Conservation (phyloP, 2,888 invertebrate genomes). For the Scaptodrosophila latifasciaeformis region DNA sequence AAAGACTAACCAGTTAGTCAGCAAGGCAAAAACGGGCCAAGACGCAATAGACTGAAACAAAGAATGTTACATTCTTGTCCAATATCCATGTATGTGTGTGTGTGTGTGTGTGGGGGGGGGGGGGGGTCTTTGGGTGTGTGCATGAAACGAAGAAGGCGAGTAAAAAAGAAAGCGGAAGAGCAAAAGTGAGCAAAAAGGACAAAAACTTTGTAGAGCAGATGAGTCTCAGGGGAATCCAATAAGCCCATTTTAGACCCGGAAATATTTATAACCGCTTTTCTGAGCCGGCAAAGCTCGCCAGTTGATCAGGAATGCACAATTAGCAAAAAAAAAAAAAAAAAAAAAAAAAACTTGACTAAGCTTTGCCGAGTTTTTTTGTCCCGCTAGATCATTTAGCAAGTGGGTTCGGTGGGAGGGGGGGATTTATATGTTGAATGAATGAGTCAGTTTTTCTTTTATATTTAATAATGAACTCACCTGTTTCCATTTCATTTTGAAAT, state of each 20-base stretch:
- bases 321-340: not conserved
- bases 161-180: not conserved
- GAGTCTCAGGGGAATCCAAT: not conserved
- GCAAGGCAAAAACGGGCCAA: too few relatives aligned
- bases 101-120: too few relatives aligned
- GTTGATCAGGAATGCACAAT: not conserved
- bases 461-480: conserved; percentile 68
- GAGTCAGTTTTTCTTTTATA: not conserved
- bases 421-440: not conserved
- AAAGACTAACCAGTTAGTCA: too few relatives aligned
- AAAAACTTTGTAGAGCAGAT: not conserved
- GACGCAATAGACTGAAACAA: conserved; percentile 31
- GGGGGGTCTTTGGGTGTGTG: too few relatives aligned
- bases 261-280: not conserved
- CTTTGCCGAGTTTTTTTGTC: not conserved
- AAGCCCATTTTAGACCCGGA: not conserved
- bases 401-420: not conserved
- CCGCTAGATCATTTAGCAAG: not conserved
- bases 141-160: not conserved
- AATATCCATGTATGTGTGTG: too few relatives aligned
- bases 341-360: not conserved
- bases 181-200: too few relatives aligned
- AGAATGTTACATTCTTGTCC: conserved; percentile 13
- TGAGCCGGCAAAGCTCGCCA: too few relatives aligned
- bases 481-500: conserved; percentile 66